These are phyloP conservation scores for Scleropages formosus DNA, from an alignment of 2,797 vertebrate genomes.

Conservation along the genomic window DNA sequence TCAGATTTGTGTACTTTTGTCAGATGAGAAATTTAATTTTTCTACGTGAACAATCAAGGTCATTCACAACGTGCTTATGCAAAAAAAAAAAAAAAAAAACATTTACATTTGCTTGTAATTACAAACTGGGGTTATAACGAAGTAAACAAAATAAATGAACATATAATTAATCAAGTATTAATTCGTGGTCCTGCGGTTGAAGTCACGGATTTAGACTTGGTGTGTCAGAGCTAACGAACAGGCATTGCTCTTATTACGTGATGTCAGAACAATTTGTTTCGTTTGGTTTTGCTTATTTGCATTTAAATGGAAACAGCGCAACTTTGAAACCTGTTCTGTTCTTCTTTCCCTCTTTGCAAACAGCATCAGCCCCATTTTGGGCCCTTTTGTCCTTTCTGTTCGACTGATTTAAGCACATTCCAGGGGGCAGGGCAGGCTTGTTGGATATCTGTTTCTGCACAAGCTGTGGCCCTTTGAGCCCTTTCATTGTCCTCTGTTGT, in stretches of 20 bases:
- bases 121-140: slow-evolving; percentile 53
- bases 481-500: too few species aligned
- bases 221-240: slow-evolving; percentile 7
- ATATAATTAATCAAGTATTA: slow-evolving; percentile 50
- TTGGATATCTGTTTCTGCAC: too few species aligned
- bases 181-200: slow-evolving; percentile 55
- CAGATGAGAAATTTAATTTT: slow-evolving; percentile 63
- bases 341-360: not conserved
- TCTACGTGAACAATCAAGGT: slow-evolving; percentile 59
- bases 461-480: too few species aligned
- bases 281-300: slow-evolving; percentile 33
- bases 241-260: slow-evolving; percentile 16
- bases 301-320: slow-evolving; percentile 27
- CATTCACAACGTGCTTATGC: slow-evolving; percentile 49
- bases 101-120: slow-evolving; percentile 37
- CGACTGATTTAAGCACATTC: not conserved
- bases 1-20: slow-evolving; percentile 42
- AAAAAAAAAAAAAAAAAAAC: slow-evolving; percentile 37
- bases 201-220: slow-evolving; percentile 23
- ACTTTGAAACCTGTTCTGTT: not conserved
- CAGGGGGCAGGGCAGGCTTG: slow-evolving; percentile 1
- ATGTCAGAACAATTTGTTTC: slow-evolving; percentile 16
- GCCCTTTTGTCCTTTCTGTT: not conserved
- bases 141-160: slow-evolving; percentile 44
- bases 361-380: not conserved